Conservation (phyloP, 1,140 invertebrate genomes). For the Apis laboriosa region DNA sequence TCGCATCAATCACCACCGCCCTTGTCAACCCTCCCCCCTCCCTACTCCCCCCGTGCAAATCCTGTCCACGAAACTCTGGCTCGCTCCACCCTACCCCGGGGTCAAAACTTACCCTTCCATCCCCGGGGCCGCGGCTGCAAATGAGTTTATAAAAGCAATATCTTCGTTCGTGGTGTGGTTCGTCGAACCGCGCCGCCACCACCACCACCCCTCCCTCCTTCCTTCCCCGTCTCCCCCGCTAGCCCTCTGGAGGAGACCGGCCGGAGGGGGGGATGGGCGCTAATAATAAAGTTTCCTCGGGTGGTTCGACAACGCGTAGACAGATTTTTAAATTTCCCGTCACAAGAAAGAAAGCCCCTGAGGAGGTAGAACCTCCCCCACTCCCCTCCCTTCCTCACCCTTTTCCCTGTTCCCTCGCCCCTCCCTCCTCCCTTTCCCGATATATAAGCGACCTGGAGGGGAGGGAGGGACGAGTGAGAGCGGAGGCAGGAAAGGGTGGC, state of each 20-base stretch:
- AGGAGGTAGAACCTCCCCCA: conserved; percentile 1
- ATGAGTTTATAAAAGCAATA: conserved; percentile 81
- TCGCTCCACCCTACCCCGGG: not conserved
- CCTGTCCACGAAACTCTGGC: conserved; percentile 50
- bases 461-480: not conserved
- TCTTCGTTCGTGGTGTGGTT: conserved; percentile 70
- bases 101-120: conserved; percentile 63
- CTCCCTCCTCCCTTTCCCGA: too few relatives aligned
- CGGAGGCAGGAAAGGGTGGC: conserved; percentile 13
- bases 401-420: not conserved
- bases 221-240: not conserved
- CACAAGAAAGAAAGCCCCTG: conserved; percentile 72
- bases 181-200: conserved; percentile 57
- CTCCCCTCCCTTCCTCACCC: conserved; percentile 11
- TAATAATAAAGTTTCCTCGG: conserved; percentile 81
- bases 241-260: conserved; percentile 3
- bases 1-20: conserved; percentile 65
- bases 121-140: conserved; percentile 73
- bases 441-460: conserved; percentile 61
- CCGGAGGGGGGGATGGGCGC: conserved; percentile 53
- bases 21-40: conserved; percentile 32
- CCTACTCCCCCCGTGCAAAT: conserved; percentile 39
- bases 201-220: not conserved
- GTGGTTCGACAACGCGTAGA: conserved; percentile 81
- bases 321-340: conserved; percentile 82